These are phyloP conservation scores for Paratilapia polleni DNA, from an alignment of 2,113 vertebrate species.

Conservation along the genomic window DNA sequence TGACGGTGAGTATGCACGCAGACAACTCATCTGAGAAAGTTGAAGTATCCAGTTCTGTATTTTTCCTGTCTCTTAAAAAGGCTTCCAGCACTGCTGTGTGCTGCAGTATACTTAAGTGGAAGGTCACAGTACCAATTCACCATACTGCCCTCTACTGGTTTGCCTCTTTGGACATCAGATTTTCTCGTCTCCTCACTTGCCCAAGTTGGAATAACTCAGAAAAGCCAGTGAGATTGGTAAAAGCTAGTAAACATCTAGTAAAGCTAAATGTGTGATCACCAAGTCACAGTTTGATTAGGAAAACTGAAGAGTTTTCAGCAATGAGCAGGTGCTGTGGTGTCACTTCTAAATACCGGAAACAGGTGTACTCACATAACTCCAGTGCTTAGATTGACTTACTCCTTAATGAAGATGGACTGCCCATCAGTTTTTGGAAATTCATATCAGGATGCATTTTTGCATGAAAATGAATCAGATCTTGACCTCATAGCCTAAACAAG, in stretches of 20 bases:
- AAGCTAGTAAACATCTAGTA: background rate
- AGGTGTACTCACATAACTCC: background rate
- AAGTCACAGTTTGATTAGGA: background rate
- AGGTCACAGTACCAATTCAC: background rate
- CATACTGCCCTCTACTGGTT: slow-evolving; percentile 61
- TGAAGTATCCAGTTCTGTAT: background rate
- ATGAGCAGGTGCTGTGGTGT: background rate
- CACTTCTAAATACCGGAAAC: background rate
- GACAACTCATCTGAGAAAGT: background rate
- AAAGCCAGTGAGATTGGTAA: background rate
- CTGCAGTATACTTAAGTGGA: background rate
- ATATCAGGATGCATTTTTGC: too few species aligned
- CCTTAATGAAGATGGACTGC: background rate
- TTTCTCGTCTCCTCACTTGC: background rate
- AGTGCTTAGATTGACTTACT: background rate
- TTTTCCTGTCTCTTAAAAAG: background rate
- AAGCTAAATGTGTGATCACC: too few species aligned
- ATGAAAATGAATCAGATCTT: background rate
- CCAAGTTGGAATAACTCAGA: background rate
- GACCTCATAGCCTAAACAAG: background rate
- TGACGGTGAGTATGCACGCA: slow-evolving; percentile 84
- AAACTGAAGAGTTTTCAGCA: background rate
- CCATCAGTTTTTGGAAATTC: background rate
- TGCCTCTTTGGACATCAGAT: background rate
- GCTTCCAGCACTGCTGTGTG: background rate